phyloP scores from a whole-genome alignment of 1,140 invertebrate species.

The Dysdera silvatica region DNA sequence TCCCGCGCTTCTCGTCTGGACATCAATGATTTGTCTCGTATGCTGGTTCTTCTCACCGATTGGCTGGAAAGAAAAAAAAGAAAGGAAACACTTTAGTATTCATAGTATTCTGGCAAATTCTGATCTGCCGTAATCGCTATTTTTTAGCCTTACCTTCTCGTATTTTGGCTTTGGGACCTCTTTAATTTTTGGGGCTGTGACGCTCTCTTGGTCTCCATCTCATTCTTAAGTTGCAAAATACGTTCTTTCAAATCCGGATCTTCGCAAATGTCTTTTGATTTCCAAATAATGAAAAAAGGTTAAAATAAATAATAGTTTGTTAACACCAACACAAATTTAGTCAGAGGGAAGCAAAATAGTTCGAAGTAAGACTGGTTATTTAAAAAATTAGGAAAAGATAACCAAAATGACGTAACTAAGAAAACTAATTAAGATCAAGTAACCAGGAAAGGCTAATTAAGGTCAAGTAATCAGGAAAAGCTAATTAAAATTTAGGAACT shows the following conservation, averaged over 20 bases:
- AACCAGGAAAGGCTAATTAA: no score
- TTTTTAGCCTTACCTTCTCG: conserved; percentile 37
- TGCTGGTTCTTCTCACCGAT: conserved; percentile 82
- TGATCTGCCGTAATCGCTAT: no score
- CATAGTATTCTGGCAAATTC: background rate
- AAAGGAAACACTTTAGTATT: background rate
- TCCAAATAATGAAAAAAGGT: background rate
- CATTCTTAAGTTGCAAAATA: conserved; percentile 76
- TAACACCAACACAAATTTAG: no score
- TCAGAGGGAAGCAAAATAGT: no score
- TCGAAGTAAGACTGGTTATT: no score
- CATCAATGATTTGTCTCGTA: conserved; percentile 83
- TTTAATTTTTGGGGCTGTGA: conserved; percentile 38
- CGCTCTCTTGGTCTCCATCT: conserved; percentile 67
- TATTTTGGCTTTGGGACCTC: conserved; percentile 41
- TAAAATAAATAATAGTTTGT: no score
- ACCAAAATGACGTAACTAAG: no score
- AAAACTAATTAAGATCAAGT: no score
- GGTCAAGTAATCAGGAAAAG: no score
- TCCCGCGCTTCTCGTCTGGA: conserved; percentile 89
- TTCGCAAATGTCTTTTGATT: conserved; percentile 68
- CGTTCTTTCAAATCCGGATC: conserved; percentile 85
- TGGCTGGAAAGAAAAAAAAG: conserved; percentile 45
- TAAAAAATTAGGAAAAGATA: no score
- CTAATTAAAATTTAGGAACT: no score